Percentiles rank a stretch among this genome's conserved stretches.
Evolutionary conservation across 2,888 invertebrate genomes (phyloP).

Genomic region (Muschampia staudingeri): DNA sequence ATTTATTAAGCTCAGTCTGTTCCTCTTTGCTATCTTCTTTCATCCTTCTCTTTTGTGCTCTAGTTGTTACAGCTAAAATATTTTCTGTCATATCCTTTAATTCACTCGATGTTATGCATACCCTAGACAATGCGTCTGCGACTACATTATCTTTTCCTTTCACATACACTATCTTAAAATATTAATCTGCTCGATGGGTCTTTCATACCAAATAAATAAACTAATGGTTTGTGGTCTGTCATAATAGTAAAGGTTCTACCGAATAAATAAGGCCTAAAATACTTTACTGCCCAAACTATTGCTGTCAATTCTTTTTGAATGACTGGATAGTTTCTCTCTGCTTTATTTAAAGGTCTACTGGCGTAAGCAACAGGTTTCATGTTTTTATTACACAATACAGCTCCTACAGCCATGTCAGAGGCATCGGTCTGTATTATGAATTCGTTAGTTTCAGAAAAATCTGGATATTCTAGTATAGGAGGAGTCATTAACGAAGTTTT

Average conservation of each 20-base stretch:
- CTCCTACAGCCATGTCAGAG: neutral
- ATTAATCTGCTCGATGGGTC: neutral
- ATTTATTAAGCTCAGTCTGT: slow-evolving; percentile 29
- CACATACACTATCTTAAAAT: slow-evolving; percentile 56
- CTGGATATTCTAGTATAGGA: neutral
- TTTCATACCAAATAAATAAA: neutral
- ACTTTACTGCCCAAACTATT: neutral
- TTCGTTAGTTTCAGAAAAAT: neutral
- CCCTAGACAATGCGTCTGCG: slow-evolving; percentile 59
- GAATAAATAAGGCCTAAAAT: neutral
- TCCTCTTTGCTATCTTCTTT: neutral
- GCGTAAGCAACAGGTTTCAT: neutral
- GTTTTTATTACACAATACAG: neutral
- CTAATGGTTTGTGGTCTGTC: neutral
- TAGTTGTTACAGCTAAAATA: neutral
- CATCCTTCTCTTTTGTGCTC: neutral
- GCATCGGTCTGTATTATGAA: neutral
- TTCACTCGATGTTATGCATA: slow-evolving; percentile 54
- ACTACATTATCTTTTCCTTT: slow-evolving; percentile 50
- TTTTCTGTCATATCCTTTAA: slow-evolving; percentile 35
- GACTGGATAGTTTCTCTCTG: neutral
- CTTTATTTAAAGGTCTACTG: neutral
- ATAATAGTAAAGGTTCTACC: neutral
- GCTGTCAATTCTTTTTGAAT: neutral
- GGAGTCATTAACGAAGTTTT: neutral